Evolutionary conservation across 2,888 invertebrate species (phyloP).

Genomic region (Globia sparganii): DNA sequence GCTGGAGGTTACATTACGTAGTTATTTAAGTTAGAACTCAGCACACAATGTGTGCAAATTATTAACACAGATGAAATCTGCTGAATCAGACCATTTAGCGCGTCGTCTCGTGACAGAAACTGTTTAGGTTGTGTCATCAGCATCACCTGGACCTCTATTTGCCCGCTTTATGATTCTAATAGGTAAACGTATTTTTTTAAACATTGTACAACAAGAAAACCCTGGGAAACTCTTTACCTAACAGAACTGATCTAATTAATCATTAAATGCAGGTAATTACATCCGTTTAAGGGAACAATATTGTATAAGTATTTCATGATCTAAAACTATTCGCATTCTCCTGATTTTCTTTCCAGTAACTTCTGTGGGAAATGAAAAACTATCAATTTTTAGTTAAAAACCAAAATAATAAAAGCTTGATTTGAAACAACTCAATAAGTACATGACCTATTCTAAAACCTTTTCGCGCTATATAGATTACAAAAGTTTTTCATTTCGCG

Average conservation of each 20-base stretch:
- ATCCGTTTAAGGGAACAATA: too few species aligned
- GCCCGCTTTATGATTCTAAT: conserved; percentile 39
- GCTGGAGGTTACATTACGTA: conserved; percentile 89
- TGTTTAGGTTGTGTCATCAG: conserved; percentile 58
- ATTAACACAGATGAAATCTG: conserved; percentile 67
- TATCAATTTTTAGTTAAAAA: neutral
- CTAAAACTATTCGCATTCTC: neutral
- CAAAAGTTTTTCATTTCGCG: conserved; percentile 9
- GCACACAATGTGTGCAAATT: conserved; percentile 73
- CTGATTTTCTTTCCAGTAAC: neutral
- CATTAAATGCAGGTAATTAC: neutral
- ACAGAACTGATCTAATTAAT: conserved; percentile 1
- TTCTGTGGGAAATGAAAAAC: neutral
- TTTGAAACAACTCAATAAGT: neutral
- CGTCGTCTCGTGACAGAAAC: conserved; percentile 55
- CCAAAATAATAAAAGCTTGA: neutral
- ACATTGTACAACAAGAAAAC: conserved; percentile 1
- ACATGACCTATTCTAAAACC: neutral
- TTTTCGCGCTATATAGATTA: neutral
- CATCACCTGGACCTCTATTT: conserved; percentile 55
- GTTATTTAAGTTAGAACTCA: conserved; percentile 80
- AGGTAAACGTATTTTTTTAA: conserved; percentile 24
- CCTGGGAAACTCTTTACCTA: neutral
- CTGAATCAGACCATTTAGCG: conserved; percentile 67
- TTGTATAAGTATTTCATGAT: too few species aligned